Conservation (phyloP, 30 jellyfish, hydroid and myxozoan species). For the Hydra vulgaris region DNA sequence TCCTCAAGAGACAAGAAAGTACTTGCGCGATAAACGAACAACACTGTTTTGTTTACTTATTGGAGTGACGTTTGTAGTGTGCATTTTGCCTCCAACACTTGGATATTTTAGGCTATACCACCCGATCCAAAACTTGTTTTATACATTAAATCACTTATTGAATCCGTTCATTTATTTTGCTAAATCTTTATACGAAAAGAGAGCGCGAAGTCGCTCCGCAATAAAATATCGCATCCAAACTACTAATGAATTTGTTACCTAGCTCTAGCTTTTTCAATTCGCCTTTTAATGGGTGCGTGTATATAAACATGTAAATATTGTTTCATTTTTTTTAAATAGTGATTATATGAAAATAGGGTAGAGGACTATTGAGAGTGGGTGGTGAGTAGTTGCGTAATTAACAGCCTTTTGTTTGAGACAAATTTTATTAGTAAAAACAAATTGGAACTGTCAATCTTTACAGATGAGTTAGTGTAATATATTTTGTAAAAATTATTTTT, state of each 20-base stretch:
- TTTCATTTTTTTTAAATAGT: too few relatives aligned
- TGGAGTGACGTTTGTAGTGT: slow-evolving; percentile 11
- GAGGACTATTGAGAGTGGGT: too few relatives aligned
- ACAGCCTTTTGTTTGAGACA: too few relatives aligned
- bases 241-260: neutral
- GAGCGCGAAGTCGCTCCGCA: neutral
- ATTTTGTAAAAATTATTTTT: too few relatives aligned
- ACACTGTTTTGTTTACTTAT: slow-evolving; percentile 2
- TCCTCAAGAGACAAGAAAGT: slow-evolving; percentile 9
- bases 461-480: too few relatives aligned
- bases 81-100: slow-evolving; percentile 5
- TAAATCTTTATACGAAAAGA: slow-evolving; percentile 1
- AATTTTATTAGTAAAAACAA: too few relatives aligned
- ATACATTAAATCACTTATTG: slow-evolving; percentile 5
- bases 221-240: neutral
- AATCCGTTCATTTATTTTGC: slow-evolving; percentile 14
- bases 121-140: neutral
- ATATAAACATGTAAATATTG: too few relatives aligned
- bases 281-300: too few relatives aligned
- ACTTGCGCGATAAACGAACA: slow-evolving; percentile 7
- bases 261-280: too few relatives aligned
- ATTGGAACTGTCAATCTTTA: too few relatives aligned
- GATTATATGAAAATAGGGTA: too few relatives aligned
- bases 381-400: too few relatives aligned
- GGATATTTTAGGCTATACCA: slow-evolving; percentile 5